Percentiles rank a stretch among this genome's conserved stretches.
Evolutionary conservation across 1,140 invertebrate genomes (phyloP).

Genomic region (Neoseiulus cucumeris): DNA sequence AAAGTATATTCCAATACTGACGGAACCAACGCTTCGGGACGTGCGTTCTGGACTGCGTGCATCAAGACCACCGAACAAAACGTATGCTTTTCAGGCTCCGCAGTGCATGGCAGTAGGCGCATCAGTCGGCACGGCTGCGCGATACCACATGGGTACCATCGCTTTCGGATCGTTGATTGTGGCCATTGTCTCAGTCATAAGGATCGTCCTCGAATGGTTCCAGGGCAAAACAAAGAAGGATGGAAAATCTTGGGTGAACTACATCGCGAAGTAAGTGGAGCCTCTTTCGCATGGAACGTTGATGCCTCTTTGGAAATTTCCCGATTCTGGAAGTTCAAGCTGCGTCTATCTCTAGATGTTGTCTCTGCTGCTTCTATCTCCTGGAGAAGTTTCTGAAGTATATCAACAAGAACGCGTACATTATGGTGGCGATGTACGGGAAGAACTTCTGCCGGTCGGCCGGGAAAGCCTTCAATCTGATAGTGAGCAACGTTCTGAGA

Average conservation of each 20-base stretch:
- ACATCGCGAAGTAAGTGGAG: neutral
- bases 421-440: constrained; percentile 87
- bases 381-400: constrained; percentile 62
- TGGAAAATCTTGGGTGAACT: constrained; percentile 33
- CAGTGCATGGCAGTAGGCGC: neutral
- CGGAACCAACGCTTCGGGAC: too few relatives aligned
- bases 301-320: constrained; percentile 64
- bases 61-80: too few relatives aligned
- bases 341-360: constrained; percentile 29
- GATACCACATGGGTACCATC: constrained; percentile 76
- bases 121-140: neutral
- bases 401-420: constrained; percentile 63
- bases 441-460: constrained; percentile 76
- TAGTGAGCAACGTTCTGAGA: constrained; percentile 57
- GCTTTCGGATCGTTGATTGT: constrained; percentile 83
- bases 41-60: too few relatives aligned
- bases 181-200: constrained; percentile 65
- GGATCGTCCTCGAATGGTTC: constrained; percentile 60
- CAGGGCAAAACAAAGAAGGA: constrained; percentile 58
- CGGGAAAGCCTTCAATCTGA: constrained; percentile 61
- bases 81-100: neutral
- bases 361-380: constrained; percentile 74
- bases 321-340: constrained; percentile 82
- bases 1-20: too few relatives aligned
- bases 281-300: neutral